Evolutionary conservation across 2,797 vertebrate species (phyloP).

Genomic region (Anniella stebbinsi): DNA sequence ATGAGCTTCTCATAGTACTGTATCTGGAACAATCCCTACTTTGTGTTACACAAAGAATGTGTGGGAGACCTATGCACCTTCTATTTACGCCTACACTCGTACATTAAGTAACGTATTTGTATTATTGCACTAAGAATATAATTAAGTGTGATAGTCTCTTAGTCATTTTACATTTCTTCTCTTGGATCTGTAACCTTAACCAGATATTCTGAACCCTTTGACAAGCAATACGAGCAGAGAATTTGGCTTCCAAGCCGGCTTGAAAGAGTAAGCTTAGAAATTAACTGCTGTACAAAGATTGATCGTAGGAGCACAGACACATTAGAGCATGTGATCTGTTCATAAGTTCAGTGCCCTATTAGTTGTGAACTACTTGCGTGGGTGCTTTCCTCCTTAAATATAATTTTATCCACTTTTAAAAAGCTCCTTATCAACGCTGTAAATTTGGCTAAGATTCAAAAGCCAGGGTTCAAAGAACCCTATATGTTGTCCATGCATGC

Average conservation of each 20-base stretch:
- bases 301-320: not conserved
- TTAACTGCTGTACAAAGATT: not conserved
- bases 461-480: not conserved
- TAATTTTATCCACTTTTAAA: too few species aligned
- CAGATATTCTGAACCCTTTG: constrained; percentile 27
- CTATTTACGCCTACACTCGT: not conserved
- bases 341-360: too few species aligned
- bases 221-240: too few species aligned
- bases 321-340: too few species aligned
- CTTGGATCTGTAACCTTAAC: constrained; percentile 37
- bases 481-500: too few species aligned
- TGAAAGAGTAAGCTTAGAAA: not conserved
- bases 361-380: too few species aligned
- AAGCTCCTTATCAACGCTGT: not conserved
- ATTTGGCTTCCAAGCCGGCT: not conserved
- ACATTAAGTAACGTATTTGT: not conserved
- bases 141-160: not conserved
- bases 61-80: fast-evolving
- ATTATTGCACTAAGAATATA: constrained; percentile 22
- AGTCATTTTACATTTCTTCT: not conserved
- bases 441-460: not conserved
- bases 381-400: too few species aligned
- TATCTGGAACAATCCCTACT: not conserved
- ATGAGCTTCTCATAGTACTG: not conserved
- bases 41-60: not conserved